Conservation (phyloP, 1,140 invertebrate species). For the Meloidogyne hapla region DNA sequence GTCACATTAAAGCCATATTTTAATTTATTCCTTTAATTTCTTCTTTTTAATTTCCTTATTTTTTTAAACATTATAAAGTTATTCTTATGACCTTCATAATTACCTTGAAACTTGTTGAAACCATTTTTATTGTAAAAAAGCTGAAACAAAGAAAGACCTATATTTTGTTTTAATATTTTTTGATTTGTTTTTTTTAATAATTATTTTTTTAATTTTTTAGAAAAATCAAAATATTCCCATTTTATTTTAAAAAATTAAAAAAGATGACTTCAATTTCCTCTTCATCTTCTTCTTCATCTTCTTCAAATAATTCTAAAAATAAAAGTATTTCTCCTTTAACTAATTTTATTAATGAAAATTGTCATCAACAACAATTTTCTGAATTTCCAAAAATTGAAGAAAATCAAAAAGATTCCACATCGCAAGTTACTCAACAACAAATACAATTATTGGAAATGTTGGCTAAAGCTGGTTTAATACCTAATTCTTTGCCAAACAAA, state of each 20-base stretch:
- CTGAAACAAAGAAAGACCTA: too few relatives aligned
- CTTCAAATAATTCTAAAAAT: neutral
- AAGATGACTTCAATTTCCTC: neutral
- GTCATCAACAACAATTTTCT: neutral
- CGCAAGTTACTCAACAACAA: neutral
- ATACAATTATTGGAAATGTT: neutral
- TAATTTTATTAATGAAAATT: conserved; percentile 4
- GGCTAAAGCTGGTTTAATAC: neutral
- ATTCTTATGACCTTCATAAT: neutral
- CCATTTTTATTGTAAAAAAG: too few relatives aligned
- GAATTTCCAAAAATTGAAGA: neutral
- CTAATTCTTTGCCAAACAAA: neutral
- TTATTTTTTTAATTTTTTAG: too few relatives aligned
- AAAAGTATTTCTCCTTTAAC: conserved; percentile 1
- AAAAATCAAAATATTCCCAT: neutral
- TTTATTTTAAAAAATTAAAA: neutral
- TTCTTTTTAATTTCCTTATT: neutral
- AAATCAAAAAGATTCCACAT: neutral
- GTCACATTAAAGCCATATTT: too few relatives aligned
- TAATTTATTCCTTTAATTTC: too few relatives aligned
- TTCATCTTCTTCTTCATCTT: neutral
- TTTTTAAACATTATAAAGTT: too few relatives aligned
- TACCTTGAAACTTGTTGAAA: neutral
- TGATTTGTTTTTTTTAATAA: too few relatives aligned
- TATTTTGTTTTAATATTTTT: too few relatives aligned